phyloP scores from a whole-genome alignment of 2,888 invertebrate species.

The Lithosia quadra region DNA sequence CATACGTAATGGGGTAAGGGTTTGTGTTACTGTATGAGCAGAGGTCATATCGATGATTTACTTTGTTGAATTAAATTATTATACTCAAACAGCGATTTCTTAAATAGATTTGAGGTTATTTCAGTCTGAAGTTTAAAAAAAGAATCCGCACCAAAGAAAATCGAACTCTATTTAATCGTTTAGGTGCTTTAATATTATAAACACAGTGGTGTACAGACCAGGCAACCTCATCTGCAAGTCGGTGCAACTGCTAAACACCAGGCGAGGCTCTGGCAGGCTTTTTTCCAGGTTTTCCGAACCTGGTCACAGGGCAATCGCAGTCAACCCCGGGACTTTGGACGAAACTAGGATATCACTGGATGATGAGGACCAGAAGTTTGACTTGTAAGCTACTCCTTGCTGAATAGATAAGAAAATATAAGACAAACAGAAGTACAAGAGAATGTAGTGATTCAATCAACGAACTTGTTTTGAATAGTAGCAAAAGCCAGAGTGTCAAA shows the following conservation, averaged over 20 bases:
- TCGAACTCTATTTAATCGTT: not conserved
- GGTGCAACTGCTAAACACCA: no score
- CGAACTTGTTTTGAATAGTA: not conserved
- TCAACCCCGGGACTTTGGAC: no score
- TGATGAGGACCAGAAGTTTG: no score
- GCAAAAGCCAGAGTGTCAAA: not conserved
- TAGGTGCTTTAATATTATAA: not conserved
- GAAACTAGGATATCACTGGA: no score
- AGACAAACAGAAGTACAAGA: not conserved
- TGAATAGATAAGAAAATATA: no score
- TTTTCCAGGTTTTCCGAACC: no score
- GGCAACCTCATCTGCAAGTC: no score
- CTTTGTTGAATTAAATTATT: slow-evolving; percentile 3
- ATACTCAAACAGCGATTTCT: not conserved
- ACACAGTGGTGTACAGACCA: no score
- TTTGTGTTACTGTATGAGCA: slow-evolving; percentile 15
- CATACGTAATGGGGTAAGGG: slow-evolving; percentile 74
- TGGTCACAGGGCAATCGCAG: no score
- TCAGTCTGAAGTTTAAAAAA: not conserved
- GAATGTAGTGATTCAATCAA: not conserved
- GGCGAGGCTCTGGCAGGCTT: no score
- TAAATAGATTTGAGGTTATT: not conserved
- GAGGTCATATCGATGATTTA: slow-evolving; percentile 15
- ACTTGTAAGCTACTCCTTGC: no score
- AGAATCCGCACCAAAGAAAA: not conserved